A percentile compares a stretch with the other conserved stretches of the same genome.
Evolutionary conservation across 2,888 invertebrate genomes (phyloP).

Genomic region (Chrysolina haemoptera): DNA sequence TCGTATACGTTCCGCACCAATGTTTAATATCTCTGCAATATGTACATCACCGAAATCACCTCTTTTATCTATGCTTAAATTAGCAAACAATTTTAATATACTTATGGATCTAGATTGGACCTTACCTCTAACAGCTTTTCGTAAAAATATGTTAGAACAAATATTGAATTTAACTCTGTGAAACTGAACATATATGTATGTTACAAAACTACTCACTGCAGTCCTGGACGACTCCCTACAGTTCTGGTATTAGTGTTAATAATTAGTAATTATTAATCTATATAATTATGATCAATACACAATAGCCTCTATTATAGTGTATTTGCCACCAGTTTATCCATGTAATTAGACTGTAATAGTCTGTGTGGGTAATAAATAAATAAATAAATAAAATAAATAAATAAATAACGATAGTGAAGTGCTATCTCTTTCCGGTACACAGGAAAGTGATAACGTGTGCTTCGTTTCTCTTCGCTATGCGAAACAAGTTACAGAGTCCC

Average conservation of each 20-base stretch:
- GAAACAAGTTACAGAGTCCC: too few species aligned
- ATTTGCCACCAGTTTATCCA: neutral
- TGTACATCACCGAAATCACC: neutral
- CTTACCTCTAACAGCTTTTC: constrained; percentile 1
- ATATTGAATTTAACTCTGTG: constrained; percentile 8
- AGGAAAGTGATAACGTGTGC: too few species aligned
- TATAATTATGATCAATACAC: constrained; percentile 11
- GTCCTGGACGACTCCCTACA: neutral
- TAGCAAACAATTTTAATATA: constrained; percentile 2
- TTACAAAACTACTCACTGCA: neutral
- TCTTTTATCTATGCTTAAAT: constrained; percentile 4
- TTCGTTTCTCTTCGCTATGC: too few species aligned
- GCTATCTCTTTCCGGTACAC: too few species aligned
- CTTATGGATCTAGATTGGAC: constrained; percentile 7
- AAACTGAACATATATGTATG: neutral
- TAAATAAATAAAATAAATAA: neutral
- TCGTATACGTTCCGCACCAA: neutral
- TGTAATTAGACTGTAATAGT: neutral
- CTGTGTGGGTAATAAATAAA: constrained; percentile 7
- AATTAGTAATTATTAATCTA: too few species aligned
- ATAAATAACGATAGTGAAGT: too few species aligned
- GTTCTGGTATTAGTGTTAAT: constrained; percentile 4
- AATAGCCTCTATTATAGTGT: neutral
- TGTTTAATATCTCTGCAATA: neutral
- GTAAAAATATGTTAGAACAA: neutral